A percentile compares a stretch with the other conserved stretches of the same genome.
Conservation (phyloP, 2,797 vertebrate species). For the Jordanella pulchra region DNA sequence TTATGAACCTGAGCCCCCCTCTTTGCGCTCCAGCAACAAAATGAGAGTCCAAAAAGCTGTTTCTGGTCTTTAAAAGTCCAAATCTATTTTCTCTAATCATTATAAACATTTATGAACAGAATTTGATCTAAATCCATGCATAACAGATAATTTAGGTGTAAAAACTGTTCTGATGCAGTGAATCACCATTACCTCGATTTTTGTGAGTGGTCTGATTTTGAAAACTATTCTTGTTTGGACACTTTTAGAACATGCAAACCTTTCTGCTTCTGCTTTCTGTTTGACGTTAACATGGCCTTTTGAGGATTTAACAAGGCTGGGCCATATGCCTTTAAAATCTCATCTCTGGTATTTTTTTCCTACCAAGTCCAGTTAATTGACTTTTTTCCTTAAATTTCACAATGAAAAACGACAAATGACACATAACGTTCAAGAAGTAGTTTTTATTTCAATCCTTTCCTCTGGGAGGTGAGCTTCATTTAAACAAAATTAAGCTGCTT, state of each 20-base stretch:
- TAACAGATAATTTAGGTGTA: background rate
- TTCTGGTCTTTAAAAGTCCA: too few species aligned
- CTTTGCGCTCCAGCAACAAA: background rate
- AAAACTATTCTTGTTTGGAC: background rate
- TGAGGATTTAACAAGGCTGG: background rate
- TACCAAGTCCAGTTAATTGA: too few species aligned
- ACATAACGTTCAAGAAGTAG: too few species aligned
- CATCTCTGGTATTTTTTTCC: too few species aligned
- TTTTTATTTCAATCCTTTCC: too few species aligned
- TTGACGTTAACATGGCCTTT: background rate
- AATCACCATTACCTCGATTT: background rate
- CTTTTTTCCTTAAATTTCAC: too few species aligned
- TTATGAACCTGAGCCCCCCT: background rate
- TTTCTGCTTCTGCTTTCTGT: background rate
- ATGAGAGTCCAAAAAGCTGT: background rate
- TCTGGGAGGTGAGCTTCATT: too few species aligned
- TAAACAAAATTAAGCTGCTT: too few species aligned
- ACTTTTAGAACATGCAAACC: background rate
- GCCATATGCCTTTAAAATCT: too few species aligned
- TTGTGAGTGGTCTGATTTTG: background rate
- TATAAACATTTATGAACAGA: background rate
- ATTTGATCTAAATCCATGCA: background rate
- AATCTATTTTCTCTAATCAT: too few species aligned
- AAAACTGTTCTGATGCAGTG: background rate
- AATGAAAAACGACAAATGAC: too few species aligned